Evolutionary conservation across 2,797 vertebrate species (phyloP).

Genomic region (Novumbra hubbsi): DNA sequence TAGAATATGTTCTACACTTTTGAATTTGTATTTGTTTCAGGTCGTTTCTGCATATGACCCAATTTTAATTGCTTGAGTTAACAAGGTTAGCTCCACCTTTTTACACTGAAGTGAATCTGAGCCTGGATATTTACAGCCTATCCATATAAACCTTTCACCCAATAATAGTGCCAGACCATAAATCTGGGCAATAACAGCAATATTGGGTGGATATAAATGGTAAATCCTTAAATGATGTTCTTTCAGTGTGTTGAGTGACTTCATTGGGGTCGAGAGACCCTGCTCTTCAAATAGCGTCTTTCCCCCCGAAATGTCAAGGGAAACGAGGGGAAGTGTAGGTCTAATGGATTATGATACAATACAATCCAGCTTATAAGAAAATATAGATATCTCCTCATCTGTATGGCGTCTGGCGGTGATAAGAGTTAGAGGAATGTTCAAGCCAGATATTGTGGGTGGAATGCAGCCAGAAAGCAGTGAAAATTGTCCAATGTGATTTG

Average conservation of each 20-base stretch:
- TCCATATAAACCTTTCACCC: conserved; percentile 65
- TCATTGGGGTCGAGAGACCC: conserved; percentile 59
- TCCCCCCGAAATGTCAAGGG: conserved; percentile 11
- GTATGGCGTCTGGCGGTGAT: background rate
- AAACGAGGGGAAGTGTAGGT: conserved; percentile 6
- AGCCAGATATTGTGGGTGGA: background rate
- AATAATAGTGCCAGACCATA: conserved; percentile 63
- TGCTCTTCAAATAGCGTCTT: conserved; percentile 31
- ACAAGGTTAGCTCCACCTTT: conserved; percentile 71
- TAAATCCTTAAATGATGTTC: conserved; percentile 66
- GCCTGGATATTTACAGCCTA: conserved; percentile 64
- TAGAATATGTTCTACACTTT: background rate
- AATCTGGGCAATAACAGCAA: conserved; percentile 68
- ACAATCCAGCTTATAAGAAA: background rate
- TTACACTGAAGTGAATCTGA: conserved; percentile 56
- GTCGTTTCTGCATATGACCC: conserved; percentile 60
- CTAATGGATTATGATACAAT: conserved; percentile 10
- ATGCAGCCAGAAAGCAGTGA: background rate
- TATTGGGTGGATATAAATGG: conserved; percentile 58
- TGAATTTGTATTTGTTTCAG: conserved; percentile 63
- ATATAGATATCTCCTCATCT: background rate
- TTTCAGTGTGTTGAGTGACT: conserved; percentile 49
- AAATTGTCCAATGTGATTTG: background rate
- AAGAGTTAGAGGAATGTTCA: conserved; percentile 8
- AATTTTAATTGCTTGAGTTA: conserved; percentile 76